Conservation (phyloP, 1,140 invertebrate genomes). For the Magallana ariakensis region DNA sequence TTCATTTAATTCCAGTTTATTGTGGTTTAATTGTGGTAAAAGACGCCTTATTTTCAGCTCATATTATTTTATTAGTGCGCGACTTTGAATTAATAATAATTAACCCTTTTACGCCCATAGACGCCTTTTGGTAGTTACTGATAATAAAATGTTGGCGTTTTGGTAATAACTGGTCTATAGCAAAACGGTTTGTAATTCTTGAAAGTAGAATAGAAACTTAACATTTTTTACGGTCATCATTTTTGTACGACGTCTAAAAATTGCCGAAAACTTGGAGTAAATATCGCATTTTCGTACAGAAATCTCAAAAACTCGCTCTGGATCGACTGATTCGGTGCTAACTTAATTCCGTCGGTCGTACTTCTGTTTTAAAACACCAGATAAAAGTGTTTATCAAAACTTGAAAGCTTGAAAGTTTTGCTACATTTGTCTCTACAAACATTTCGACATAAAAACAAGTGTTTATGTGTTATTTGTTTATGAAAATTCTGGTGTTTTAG, state of each 20-base stretch:
- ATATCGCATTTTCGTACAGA: neutral
- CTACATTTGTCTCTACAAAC: neutral
- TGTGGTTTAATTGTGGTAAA: too few relatives aligned
- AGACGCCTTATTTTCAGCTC: too few relatives aligned
- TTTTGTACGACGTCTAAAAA: neutral
- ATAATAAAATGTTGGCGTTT: neutral
- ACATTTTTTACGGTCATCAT: neutral
- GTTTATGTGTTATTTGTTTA: neutral
- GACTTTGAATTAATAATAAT: too few relatives aligned
- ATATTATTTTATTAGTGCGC: too few relatives aligned
- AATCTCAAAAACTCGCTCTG: neutral
- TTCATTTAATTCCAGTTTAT: too few relatives aligned
- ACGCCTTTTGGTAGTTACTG: neutral
- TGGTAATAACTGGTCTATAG: neutral
- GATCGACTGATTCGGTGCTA: neutral
- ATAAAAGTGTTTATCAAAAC: neutral
- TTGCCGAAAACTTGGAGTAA: neutral
- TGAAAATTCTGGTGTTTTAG: neutral
- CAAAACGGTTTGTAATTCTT: neutral
- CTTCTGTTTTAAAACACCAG: neutral
- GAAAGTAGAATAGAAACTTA: neutral
- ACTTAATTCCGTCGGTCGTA: neutral
- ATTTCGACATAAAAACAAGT: neutral
- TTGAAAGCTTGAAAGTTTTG: neutral
- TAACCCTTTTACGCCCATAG: neutral